Conservation (phyloP, 1,140 invertebrate species). For the Nebria ingens region DNA sequence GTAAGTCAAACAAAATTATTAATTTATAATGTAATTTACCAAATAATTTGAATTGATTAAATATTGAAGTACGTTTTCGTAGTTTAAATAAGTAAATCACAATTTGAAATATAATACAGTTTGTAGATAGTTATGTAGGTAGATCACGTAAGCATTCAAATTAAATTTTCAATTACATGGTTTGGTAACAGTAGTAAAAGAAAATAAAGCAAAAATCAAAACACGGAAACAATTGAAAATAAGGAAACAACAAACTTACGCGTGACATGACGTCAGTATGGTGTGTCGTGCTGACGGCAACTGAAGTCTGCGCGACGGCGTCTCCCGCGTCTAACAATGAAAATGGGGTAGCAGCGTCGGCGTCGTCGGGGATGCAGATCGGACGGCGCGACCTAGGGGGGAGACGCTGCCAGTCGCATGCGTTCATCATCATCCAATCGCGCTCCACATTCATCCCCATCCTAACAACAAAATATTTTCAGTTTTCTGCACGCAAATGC, state of each 20-base stretch:
- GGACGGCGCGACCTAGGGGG: not conserved
- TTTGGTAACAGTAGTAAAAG: no score
- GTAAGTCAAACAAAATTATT: no score
- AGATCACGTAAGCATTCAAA: no score
- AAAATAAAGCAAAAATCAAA: no score
- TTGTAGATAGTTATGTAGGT: no score
- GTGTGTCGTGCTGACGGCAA: not conserved
- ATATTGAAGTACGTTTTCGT: no score
- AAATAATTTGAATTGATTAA: no score
- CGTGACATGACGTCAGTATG: not conserved
- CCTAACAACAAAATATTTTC: not conserved
- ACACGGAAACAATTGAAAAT: not conserved
- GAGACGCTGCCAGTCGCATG: not conserved
- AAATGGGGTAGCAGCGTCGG: not conserved
- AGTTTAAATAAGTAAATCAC: no score
- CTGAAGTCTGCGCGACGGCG: not conserved
- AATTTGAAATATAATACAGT: no score
- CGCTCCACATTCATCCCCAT: not conserved
- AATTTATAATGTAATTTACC: no score
- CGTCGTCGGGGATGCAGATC: constrained; percentile 2
- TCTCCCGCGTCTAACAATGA: not conserved
- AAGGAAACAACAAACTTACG: not conserved
- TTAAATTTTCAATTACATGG: no score
- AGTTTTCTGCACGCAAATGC: not conserved
- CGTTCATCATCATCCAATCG: constrained; percentile 2